Evolutionary conservation across 2,797 vertebrate genomes (phyloP), one percentile per base, ranked within the genome.

Genomic region (Atherinosoma microstoma): DNA sequence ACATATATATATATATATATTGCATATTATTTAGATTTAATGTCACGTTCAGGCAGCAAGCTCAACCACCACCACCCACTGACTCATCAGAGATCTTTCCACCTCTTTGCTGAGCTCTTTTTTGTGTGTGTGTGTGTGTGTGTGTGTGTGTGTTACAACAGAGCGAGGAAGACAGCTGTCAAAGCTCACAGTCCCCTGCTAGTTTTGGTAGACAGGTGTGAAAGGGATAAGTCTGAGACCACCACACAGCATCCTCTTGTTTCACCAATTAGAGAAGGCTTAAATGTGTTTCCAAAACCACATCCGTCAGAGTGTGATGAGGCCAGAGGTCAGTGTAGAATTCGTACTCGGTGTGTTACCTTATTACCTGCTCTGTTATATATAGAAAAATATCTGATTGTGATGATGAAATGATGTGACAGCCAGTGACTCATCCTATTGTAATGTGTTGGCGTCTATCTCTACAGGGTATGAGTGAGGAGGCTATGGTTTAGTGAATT

Each of bases 121-220:
- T 63, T n/a, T n/a, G 49, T 64, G 62, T 65, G 49, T 72, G 57
- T 68, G 47, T 38, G 45, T 67, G n/a, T 68, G 18, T 73, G 58
- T 57, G 61, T 71, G 51, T 72, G 60, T 67, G 56, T 36, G 36
- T 58, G 62, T 56, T 69, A 64, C 77, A 70, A 67, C 65, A 66
- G 67, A 73, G 61, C 58, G 67, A 81, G 75, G 68, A 64, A 65
- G 87, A 81, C 88, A 89, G 83, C 89, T 90, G 88, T 87, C 82
- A 82, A 81, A 85, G 81, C 82, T 88, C 82, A 62, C 87, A 86
- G 72, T 84, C 67, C 59, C 61, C 58, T 84, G 85, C 76, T 88
- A 91, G 80, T 85, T 92, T 90, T 90, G 59, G 66, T 80, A 74
- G 69, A 86, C 88, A 89, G 86, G 84, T 91, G 91, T 79, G 83